Percentiles rank a stretch among this genome's conserved stretches.
Conservation (phyloP, 2,113 vertebrate genomes). For the Rhinichthys klamathensis region DNA sequence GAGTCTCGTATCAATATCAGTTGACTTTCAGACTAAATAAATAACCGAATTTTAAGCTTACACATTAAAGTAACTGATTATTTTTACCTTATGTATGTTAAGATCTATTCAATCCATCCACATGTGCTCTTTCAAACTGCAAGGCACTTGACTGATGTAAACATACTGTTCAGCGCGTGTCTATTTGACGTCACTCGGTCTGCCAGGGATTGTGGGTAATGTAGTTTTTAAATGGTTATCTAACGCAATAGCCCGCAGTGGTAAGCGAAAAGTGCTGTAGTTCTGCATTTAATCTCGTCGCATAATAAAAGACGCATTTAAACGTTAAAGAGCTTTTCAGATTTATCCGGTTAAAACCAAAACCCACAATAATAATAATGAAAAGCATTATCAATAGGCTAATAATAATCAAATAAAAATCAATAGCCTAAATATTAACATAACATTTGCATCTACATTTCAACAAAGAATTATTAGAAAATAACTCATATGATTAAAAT, state of each 20-base stretch:
- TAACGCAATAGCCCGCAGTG: neutral
- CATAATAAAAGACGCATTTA: slow-evolving; percentile 51
- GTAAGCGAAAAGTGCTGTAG: slow-evolving; percentile 29
- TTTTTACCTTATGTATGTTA: slow-evolving; percentile 45
- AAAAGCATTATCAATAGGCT: neutral
- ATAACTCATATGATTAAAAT: neutral
- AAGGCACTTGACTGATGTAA: slow-evolving; percentile 30
- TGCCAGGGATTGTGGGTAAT: slow-evolving; percentile 50
- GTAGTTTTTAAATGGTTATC: slow-evolving; percentile 51
- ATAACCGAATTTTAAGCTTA: neutral
- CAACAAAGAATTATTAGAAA: neutral
- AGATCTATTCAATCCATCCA: slow-evolving; percentile 1
- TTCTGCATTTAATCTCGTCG: slow-evolving; percentile 39
- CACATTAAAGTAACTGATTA: neutral
- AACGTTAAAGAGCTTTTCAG: slow-evolving; percentile 39
- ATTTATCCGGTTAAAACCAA: neutral
- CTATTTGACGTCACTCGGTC: slow-evolving; percentile 48
- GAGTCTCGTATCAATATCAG: neutral
- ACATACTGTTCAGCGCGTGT: slow-evolving; percentile 22
- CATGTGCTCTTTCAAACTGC: slow-evolving; percentile 33
- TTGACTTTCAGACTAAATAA: neutral
- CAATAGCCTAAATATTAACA: neutral
- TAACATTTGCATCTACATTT: neutral
- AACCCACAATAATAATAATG: neutral
- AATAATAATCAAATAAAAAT: neutral